Base-by-base conservation (phyloP, 2,797 vertebrate species). In the Neopelma chrysocephalum region DNA sequence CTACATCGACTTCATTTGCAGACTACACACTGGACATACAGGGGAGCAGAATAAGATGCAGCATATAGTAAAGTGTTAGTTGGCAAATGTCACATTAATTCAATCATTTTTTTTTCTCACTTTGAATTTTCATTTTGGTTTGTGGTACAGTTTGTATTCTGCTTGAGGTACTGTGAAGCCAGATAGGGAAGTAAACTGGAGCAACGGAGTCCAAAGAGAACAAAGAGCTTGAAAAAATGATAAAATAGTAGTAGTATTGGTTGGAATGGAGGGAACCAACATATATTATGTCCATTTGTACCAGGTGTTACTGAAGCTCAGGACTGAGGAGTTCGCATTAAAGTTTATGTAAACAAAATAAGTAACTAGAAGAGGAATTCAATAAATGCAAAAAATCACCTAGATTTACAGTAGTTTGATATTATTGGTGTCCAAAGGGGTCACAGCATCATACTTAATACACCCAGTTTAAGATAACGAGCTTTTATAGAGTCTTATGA, bases 41-140 rank as follows among this genome's bases (percentile, higher is more conserved):
- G 47, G 58, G 93, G 3, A 79, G 47, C 16, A 76, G 50, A 90
- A 69, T 51, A 72, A 54, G 47, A 62, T 14, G 27, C 20, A 72
- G 18, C 17, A 48, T 82, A 48, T 76, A 58, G 45, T 56, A 34
- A 87, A 82, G 31, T 43, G 51, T 43, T 71, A 61, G 15, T 40
- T 93, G 83, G 38, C 19, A 90, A 89, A 82, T 12, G 5, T n/a
- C 48, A 42, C 11, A 22, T 86, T 72, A 78, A 71, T 91, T 89
- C 25, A 31, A 51, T 15, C 6, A 18, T 70, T 47, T 58, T 75
- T 60, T 11, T 29, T n/a, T 4, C 19, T 82, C 2, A 1, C 56
- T 91, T 86, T 81, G 11, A 69, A 45, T 81, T 95, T 90, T 86
- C 64, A 34, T 73, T 93, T 83, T 71, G 29, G 18, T 82, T 92